Evolutionary conservation across 2,797 vertebrate genomes (phyloP).

Genomic region (Propithecus perrieri): DNA sequence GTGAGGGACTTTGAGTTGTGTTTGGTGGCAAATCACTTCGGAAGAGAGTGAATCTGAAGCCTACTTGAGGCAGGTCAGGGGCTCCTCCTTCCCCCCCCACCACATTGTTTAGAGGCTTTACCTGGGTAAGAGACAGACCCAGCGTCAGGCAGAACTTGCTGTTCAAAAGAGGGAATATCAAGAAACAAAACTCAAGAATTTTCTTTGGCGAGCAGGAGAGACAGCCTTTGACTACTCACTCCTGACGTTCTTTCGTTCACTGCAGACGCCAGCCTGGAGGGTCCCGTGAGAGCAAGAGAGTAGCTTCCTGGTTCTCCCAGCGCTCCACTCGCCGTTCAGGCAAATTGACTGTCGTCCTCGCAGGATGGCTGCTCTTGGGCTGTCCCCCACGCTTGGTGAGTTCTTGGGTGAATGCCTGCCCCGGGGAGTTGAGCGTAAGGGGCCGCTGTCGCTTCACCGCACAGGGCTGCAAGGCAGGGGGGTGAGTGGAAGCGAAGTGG

Average conservation of each 20-base stretch:
- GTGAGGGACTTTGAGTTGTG: not conserved
- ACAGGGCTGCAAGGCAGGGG: not conserved
- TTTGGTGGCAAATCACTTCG: not conserved
- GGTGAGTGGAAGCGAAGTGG: not conserved
- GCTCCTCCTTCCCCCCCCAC: not conserved
- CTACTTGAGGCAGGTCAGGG: not conserved
- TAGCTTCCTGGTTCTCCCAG: not conserved
- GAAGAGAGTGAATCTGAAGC: not conserved
- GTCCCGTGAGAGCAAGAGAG: not conserved
- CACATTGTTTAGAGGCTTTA: not conserved
- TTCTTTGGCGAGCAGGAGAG: not conserved
- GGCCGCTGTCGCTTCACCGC: too few species aligned
- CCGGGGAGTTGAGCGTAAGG: not conserved
- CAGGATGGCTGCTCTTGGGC: constrained; percentile 53
- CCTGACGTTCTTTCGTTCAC: not conserved
- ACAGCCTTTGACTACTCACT: not conserved
- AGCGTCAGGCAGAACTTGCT: not conserved
- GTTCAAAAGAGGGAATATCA: not conserved
- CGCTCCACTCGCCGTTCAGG: not conserved
- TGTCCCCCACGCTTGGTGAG: constrained; percentile 55
- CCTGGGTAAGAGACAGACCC: not conserved
- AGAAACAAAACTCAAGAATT: not conserved
- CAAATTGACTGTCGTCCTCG: not conserved
- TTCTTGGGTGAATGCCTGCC: not conserved
- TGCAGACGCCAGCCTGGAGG: not conserved